These are phyloP conservation scores for Adrianichthys oophorus DNA, from an alignment of 2,797 vertebrate species.

Conservation along the genomic window DNA sequence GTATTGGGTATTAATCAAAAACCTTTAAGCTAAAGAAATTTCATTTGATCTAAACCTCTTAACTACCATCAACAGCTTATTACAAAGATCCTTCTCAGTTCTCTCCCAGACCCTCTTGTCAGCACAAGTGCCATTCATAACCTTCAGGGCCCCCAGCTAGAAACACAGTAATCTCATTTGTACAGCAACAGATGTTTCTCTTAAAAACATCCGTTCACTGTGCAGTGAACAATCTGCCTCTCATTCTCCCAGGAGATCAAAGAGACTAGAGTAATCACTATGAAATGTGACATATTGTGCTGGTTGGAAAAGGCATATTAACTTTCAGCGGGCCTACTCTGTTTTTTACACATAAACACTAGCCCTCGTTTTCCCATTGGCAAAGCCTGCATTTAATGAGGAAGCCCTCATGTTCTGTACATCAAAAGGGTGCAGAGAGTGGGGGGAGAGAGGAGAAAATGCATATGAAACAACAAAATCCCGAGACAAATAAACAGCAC, in stretches of 20 bases:
- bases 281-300: constrained; percentile 65
- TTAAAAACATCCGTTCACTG: constrained; percentile 70
- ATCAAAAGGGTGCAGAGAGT: constrained; percentile 47
- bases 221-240: constrained; percentile 60
- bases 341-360: constrained; percentile 41
- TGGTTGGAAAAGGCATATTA: constrained; percentile 57
- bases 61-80: constrained; percentile 52
- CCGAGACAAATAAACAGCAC: constrained; percentile 69
- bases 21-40: constrained; percentile 40
- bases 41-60: constrained; percentile 57
- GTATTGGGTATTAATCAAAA: constrained; percentile 52
- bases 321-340: constrained; percentile 53
- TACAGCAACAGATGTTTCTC: constrained; percentile 76
- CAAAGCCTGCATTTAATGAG: constrained; percentile 37
- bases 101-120: constrained; percentile 38
- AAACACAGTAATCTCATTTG: constrained; percentile 74
- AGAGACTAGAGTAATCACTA: constrained; percentile 58
- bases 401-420: constrained; percentile 53
- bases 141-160: constrained; percentile 57
- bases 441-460: constrained; percentile 29
- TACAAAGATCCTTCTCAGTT: constrained; percentile 64
- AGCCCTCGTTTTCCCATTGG: constrained; percentile 16
- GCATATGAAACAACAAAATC: constrained; percentile 65
- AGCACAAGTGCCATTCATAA: constrained; percentile 66
- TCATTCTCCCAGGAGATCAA: constrained; percentile 67